Evolutionary conservation across 2,113 vertebrate species (phyloP), one percentile per base, ranked within the genome.

Genomic region (Tachycineta bicolor): DNA sequence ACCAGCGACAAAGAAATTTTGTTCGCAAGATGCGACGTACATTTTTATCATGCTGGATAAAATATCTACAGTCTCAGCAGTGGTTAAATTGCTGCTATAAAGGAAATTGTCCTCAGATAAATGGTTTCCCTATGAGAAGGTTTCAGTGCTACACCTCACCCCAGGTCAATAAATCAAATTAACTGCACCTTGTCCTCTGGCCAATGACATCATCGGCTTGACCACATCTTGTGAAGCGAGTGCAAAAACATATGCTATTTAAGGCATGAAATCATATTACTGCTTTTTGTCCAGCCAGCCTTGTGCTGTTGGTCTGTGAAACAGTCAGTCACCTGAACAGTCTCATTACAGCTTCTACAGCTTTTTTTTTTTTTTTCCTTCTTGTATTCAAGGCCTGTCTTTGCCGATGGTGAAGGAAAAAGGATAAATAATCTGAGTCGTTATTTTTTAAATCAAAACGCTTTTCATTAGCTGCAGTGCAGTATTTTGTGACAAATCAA

Each of bases 141-240:
- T 95, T 98, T 97, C 98, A 95, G 93, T 96, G 97, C 97, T 97
- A 97, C 96, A 98, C 97, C 98, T 98, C 97, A 97, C 97, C 97
- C 97, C 96, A 95, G 96, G 95, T 97, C 97, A 98, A 98, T 98
- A 98, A 98, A 98, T 98, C 98, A 98, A 98, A 98, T 97, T 98
- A 98, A 98, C 98, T 98, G 97, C 97, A 98, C 98, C 97, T 98
- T 98, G 96, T 98, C 98, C 97, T 98, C 97, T 97, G 96, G 97
- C 94, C 97, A 97, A 93, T 98, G 98, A 98, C 98, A 98, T 98
- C 98, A 98, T 96, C 95, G 87, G 97, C 95, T 98, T 98, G 97
- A 98, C 97, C 97, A 98, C 96, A 97, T 98, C 97, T 98, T 94
- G 93, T 94, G 90, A 97, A 96, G 83, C 52, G 46, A 97, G 97